Conservation (phyloP, 2,888 invertebrate genomes). For the Plagodis pulveraria region DNA sequence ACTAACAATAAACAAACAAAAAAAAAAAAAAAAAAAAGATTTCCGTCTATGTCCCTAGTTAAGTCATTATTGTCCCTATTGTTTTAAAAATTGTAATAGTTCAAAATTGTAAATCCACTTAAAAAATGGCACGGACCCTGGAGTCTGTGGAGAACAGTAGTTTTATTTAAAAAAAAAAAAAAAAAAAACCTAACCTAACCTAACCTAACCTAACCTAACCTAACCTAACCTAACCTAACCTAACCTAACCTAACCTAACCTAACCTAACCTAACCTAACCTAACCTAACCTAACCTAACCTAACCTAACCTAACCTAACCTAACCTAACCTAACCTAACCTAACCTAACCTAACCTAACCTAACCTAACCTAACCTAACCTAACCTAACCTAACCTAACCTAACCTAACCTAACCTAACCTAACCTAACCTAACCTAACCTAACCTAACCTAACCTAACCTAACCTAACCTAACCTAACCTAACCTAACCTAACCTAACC, state of each 20-base stretch:
- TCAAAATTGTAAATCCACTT: too few relatives aligned
- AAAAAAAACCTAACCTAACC: too few relatives aligned
- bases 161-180: too few relatives aligned
- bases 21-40: too few relatives aligned
- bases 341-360: constrained; percentile 32
- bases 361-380: constrained; percentile 26
- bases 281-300: constrained; percentile 32
- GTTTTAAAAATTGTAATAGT: too few relatives aligned
- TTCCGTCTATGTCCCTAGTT: too few relatives aligned
- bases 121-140: too few relatives aligned
- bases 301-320: constrained; percentile 32
- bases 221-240: constrained; percentile 37
- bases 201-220: constrained; percentile 28
- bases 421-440: constrained; percentile 17
- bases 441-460: constrained; percentile 6
- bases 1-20: too few relatives aligned
- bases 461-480: constrained; percentile 16
- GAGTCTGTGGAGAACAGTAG: too few relatives aligned
- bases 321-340: constrained; percentile 30
- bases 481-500: constrained; percentile 26
- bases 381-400: constrained; percentile 17
- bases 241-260: constrained; percentile 38
- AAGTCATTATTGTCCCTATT: too few relatives aligned
- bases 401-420: constrained; percentile 10
- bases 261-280: constrained; percentile 20